Evolutionary conservation across 1,140 invertebrate species (phyloP), one percentile per base, ranked within the genome.

Genomic region (Cotesia typhae): DNA sequence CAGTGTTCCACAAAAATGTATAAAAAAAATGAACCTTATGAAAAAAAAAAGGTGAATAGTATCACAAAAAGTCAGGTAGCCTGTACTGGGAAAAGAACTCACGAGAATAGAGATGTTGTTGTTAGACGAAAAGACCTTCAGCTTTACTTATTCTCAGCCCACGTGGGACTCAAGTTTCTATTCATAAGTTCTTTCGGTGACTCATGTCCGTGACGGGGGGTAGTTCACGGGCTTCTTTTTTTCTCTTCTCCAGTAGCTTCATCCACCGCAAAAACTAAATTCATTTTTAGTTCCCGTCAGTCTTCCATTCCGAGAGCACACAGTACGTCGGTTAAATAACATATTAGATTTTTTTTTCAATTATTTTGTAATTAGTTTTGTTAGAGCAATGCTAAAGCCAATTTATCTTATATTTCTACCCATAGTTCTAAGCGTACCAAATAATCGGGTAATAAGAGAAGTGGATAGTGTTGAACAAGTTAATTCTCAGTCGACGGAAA

Each of bases 51-150:
- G n/a, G 9, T 35, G 5, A 36, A 10, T 28, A 55, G 53, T 14
- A 14, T 14, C 17, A 55, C 59, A 60, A 60, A 60, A 60, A 60
- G 20, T 60, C 59, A 60, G 59, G 59, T 60, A 60, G 59, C 20
- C 61, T 28, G 1, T 28, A 28, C 28, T 66, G 17, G 17, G 53
- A 55, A 14, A 55, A 55, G 41, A 47, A 47, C 6, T 47, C 6
- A 55, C 14, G n/a, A 55, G 53, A 55, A 55, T 14, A 55, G 53
- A 55, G 53, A 14, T 14, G 12, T 17, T 55, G 12, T 55, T 55
- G 53, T 55, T 55, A 17, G 53, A 6, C 41, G 41, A 47, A 47
- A 47, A 47, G 41, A 47, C 41, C 41, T 47, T 47, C 41, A 47
- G 41, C 41, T 47, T 47, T 47, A 47, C 41, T 47, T 47, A 28